Conservation (phyloP, 2,113 vertebrate species). For the Etheostoma spectabile region DNA sequence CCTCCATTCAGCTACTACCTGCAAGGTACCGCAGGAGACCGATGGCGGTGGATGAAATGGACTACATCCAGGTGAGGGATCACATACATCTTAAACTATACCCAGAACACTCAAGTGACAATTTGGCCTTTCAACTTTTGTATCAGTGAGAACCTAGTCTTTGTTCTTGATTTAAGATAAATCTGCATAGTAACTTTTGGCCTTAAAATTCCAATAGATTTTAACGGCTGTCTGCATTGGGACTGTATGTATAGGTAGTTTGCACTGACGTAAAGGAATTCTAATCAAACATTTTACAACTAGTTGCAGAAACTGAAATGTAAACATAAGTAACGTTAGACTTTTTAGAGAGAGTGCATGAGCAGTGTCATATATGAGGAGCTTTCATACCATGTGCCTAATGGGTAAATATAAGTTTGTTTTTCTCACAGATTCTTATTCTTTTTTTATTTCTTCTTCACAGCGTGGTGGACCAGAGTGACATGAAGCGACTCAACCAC, state of each 20-base stretch:
- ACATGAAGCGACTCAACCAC: constrained; percentile 31
- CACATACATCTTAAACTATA: background rate
- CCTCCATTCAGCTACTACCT: constrained; percentile 77
- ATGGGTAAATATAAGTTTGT: background rate
- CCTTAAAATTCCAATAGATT: background rate
- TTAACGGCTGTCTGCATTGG: background rate
- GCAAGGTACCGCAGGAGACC: constrained; percentile 82
- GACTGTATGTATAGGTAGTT: background rate
- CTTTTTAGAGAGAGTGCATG: background rate
- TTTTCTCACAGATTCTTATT: background rate
- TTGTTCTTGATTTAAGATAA: background rate
- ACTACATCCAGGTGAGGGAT: constrained; percentile 84
- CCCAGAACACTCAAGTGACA: background rate
- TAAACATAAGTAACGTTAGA: background rate
- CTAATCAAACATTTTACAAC: background rate
- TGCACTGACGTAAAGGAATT: too few species aligned
- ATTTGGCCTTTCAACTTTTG: background rate
- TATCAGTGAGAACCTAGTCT: constrained; percentile 10
- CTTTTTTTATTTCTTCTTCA: background rate
- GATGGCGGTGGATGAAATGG: constrained; percentile 81
- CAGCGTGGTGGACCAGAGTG: constrained; percentile 87
- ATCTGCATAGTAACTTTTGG: too few species aligned
- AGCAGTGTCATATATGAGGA: background rate
- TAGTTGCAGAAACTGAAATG: background rate
- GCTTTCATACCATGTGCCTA: background rate